A percentile compares a stretch with the other conserved stretches of the same genome.
Conservation (phyloP, 2,113 vertebrate genomes). For the Ageneiosus marmoratus region DNA sequence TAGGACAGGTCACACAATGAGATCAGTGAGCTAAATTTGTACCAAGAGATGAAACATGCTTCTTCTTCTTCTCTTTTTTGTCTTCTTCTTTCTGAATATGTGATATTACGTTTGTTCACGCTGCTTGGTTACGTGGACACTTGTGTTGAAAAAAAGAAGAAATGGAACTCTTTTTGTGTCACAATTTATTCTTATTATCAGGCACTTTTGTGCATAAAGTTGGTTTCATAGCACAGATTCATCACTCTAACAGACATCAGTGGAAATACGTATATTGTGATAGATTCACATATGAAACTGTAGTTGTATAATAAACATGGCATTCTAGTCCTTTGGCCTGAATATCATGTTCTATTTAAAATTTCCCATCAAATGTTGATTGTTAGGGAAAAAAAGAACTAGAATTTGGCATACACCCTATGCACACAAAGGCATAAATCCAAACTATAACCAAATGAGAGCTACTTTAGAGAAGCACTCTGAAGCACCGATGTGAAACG, state of each 20-base stretch:
- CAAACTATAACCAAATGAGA: background rate
- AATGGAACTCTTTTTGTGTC: constrained; percentile 22
- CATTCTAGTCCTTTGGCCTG: background rate
- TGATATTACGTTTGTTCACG: background rate
- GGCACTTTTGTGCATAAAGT: background rate
- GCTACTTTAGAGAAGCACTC: background rate
- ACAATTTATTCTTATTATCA: background rate
- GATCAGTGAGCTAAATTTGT: constrained; percentile 23
- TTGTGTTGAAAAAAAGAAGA: background rate
- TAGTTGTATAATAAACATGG: background rate
- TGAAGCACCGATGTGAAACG: background rate
- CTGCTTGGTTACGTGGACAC: constrained; percentile 7
- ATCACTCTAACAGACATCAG: background rate
- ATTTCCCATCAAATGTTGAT: background rate
- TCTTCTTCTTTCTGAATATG: background rate
- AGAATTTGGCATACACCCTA: background rate
- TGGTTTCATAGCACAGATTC: background rate
- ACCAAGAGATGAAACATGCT: background rate
- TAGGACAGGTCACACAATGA: constrained; percentile 36
- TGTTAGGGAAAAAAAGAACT: too few relatives aligned
- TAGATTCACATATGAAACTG: background rate
- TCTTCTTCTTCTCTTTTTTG: background rate
- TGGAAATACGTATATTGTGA: background rate
- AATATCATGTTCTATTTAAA: background rate
- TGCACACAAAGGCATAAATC: background rate